Evolutionary conservation across 2,888 invertebrate genomes (phyloP).

Genomic region (Pristionchus fissidentatus): DNA sequence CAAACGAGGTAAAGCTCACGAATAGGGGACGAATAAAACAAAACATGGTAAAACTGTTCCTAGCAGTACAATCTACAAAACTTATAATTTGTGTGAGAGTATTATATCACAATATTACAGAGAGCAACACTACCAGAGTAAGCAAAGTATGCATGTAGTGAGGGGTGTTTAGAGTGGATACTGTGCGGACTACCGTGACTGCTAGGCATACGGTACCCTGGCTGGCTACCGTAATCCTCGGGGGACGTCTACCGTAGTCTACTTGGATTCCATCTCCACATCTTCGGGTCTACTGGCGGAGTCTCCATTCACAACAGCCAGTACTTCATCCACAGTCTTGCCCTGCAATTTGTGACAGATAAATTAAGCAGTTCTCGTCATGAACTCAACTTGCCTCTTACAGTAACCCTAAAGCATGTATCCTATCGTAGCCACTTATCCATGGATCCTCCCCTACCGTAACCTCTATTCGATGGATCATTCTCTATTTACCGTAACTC

Average conservation of each 20-base stretch:
- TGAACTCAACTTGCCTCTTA: neutral
- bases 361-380: neutral
- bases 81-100: too few species aligned
- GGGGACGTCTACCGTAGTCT: neutral
- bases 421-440: neutral
- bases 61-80: conserved; percentile 8
- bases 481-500: too few species aligned
- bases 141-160: conserved; percentile 22
- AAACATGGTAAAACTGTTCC: conserved; percentile 25
- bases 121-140: neutral
- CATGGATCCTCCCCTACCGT: neutral
- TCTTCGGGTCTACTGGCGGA: neutral
- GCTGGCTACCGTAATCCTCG: too few species aligned
- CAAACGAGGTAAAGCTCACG: too few species aligned
- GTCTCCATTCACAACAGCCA: conserved; percentile 2
- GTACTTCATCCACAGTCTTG: conserved; percentile 11
- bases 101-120: conserved; percentile 1
- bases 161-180: neutral
- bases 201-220: neutral
- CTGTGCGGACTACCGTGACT: neutral
- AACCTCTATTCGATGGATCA: too few species aligned
- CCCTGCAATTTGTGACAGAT: neutral
- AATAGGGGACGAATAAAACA: too few species aligned
- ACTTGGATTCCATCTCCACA: conserved; percentile 8
- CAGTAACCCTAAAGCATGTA: neutral